Percentiles rank a stretch among this genome's conserved stretches.
Conservation (phyloP, 1,140 invertebrate species). For the Drosophila ananassae region DNA sequence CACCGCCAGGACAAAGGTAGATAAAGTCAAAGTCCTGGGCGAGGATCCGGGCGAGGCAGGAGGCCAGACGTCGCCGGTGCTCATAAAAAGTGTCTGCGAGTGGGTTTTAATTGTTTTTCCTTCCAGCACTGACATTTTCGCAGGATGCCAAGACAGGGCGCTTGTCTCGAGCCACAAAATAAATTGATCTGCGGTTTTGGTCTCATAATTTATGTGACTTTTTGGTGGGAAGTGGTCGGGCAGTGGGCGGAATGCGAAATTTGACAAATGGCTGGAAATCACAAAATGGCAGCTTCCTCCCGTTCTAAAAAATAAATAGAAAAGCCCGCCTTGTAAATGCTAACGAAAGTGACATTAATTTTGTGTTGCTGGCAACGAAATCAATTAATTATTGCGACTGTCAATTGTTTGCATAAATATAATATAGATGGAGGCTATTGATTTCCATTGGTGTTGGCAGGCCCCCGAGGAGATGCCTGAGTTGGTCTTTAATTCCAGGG, state of each 20-base stretch:
- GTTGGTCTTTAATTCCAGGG: neutral
- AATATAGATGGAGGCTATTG: slow-evolving; percentile 42
- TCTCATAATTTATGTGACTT: slow-evolving; percentile 70
- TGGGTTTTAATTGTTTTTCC: slow-evolving; percentile 77
- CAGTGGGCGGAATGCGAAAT: slow-evolving; percentile 34
- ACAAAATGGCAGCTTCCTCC: slow-evolving; percentile 38
- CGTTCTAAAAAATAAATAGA: neutral
- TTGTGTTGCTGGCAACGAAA: slow-evolving; percentile 55
- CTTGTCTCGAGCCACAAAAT: slow-evolving; percentile 68
- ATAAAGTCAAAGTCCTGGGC: slow-evolving; percentile 58
- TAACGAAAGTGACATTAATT: slow-evolving; percentile 69
- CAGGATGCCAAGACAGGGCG: slow-evolving; percentile 27
- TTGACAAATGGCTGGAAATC: slow-evolving; percentile 73
- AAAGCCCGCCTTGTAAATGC: slow-evolving; percentile 42
- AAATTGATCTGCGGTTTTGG: slow-evolving; percentile 76
- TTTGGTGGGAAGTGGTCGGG: neutral
- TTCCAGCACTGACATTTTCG: slow-evolving; percentile 24
- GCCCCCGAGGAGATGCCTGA: slow-evolving; percentile 17
- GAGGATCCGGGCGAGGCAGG: neutral
- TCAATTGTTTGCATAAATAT: slow-evolving; percentile 16
- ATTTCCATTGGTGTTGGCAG: slow-evolving; percentile 54
- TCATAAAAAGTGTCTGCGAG: slow-evolving; percentile 63
- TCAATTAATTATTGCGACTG: slow-evolving; percentile 55
- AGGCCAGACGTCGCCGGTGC: slow-evolving; percentile 45
- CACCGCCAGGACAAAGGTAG: slow-evolving; percentile 53